Evolutionary conservation across 2,113 vertebrate species (phyloP).

Genomic region (Etheostoma spectabile): DNA sequence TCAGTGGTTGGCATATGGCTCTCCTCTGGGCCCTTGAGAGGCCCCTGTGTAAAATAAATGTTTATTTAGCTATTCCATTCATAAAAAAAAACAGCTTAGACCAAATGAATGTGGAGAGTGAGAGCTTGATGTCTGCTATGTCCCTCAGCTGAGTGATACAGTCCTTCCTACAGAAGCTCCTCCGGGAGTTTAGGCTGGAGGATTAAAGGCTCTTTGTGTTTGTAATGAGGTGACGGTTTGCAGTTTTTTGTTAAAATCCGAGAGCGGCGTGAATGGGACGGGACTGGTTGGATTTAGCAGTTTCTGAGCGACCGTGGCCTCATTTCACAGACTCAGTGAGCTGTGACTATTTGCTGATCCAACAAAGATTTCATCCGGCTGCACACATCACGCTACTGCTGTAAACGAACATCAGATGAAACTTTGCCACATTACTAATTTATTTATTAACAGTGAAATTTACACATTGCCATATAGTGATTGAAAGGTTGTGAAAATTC

Average conservation of each 20-base stretch:
- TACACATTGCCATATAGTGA: conserved; percentile 5
- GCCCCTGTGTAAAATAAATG: neutral
- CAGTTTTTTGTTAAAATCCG: conserved; percentile 29
- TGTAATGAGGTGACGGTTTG: conserved; percentile 41
- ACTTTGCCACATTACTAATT: conserved; percentile 4
- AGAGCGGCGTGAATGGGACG: conserved; percentile 1
- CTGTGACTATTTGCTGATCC: conserved; percentile 63
- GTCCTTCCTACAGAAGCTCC: conserved; percentile 20
- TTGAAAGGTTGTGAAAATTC: conserved; percentile 31
- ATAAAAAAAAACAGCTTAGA: neutral
- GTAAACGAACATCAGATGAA: conserved; percentile 27
- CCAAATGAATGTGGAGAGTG: neutral
- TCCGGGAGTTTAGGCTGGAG: neutral
- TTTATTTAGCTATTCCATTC: neutral
- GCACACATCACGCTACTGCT: conserved; percentile 6
- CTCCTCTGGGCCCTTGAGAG: neutral
- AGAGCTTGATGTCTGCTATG: neutral
- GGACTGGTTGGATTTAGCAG: conserved; percentile 15
- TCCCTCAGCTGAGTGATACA: neutral
- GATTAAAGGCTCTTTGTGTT: conserved; percentile 54
- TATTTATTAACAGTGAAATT: conserved; percentile 54
- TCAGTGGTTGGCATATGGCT: neutral
- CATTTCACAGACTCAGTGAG: conserved; percentile 67
- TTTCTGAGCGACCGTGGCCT: conserved; percentile 56
- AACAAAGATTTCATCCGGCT: conserved; percentile 47